phyloP scores from a whole-genome alignment of 2,888 invertebrate species.

The Sepiola atlantica region DNA sequence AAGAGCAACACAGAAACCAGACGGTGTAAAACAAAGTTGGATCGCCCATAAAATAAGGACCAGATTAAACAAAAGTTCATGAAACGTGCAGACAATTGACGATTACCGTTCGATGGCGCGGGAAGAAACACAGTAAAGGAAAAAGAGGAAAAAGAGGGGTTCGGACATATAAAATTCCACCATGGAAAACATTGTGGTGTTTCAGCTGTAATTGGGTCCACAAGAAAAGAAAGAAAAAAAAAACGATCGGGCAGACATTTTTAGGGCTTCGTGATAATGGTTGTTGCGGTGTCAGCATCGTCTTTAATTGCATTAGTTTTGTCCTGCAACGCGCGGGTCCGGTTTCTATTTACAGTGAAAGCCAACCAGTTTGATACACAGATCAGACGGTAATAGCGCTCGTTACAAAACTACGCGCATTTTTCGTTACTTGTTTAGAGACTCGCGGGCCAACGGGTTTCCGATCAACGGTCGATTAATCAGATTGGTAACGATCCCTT shows the following conservation, averaged over 20 bases:
- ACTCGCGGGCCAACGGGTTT: neutral
- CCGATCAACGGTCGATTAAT: neutral
- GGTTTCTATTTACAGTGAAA: neutral
- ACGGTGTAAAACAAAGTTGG: neutral
- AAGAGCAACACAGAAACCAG: neutral
- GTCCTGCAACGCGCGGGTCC: neutral
- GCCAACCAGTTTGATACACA: neutral
- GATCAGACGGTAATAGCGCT: neutral
- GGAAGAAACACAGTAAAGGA: too few species aligned
- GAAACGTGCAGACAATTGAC: neutral
- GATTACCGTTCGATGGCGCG: neutral
- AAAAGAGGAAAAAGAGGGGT: neutral
- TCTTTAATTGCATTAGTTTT: conserved; percentile 18
- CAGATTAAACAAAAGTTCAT: neutral
- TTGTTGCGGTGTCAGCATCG: neutral
- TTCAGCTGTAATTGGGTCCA: conserved; percentile 13
- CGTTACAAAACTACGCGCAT: neutral
- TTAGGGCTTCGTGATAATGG: neutral
- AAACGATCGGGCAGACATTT: neutral
- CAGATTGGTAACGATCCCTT: neutral
- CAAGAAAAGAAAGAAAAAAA: neutral
- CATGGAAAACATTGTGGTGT: neutral
- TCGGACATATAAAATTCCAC: neutral
- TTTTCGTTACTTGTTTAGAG: neutral
- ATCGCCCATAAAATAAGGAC: neutral